Percentiles rank a stretch among this genome's conserved stretches.
phyloP scores from a whole-genome alignment of 2,888 invertebrate genomes.

The Leptothorax acervorum region DNA sequence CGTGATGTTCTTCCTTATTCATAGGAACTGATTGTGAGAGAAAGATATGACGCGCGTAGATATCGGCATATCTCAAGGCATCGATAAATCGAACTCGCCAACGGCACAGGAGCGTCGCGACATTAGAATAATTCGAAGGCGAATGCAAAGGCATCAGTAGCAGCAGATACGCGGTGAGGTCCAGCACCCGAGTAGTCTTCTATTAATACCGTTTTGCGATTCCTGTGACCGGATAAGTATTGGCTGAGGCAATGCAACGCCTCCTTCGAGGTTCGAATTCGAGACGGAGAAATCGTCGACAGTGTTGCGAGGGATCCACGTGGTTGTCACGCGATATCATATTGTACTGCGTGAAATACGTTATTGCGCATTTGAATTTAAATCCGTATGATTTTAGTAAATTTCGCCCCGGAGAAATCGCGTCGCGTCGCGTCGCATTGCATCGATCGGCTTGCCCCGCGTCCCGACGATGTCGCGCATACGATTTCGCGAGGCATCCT shows the following conservation, averaged over 20 bases:
- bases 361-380: conserved; percentile 50
- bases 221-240: conserved; percentile 59
- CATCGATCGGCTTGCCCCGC: conserved; percentile 22
- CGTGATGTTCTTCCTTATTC: conserved; percentile 13
- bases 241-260: conserved; percentile 52
- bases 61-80: conserved; percentile 43
- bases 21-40: background rate
- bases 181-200: conserved; percentile 71
- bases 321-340: conserved; percentile 43
- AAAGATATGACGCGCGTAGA: conserved; percentile 13
- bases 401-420: conserved; percentile 48
- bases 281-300: conserved; percentile 50
- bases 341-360: conserved; percentile 49
- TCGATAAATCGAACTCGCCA: conserved; percentile 36
- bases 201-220: conserved; percentile 70
- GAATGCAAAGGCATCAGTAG: conserved; percentile 47
- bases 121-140: conserved; percentile 76
- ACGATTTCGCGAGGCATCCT: conserved; percentile 8
- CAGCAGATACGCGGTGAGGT: conserved; percentile 60
- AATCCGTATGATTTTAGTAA: conserved; percentile 54
- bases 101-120: conserved; percentile 57
- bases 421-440: conserved; percentile 4
- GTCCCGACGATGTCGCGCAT: conserved; percentile 25
- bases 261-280: conserved; percentile 33
- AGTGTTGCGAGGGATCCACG: conserved; percentile 33